These are phyloP conservation scores for Antedon mediterranea DNA, from an alignment of 53 echinoderm and acorn worm species.

Conservation along the genomic window DNA sequence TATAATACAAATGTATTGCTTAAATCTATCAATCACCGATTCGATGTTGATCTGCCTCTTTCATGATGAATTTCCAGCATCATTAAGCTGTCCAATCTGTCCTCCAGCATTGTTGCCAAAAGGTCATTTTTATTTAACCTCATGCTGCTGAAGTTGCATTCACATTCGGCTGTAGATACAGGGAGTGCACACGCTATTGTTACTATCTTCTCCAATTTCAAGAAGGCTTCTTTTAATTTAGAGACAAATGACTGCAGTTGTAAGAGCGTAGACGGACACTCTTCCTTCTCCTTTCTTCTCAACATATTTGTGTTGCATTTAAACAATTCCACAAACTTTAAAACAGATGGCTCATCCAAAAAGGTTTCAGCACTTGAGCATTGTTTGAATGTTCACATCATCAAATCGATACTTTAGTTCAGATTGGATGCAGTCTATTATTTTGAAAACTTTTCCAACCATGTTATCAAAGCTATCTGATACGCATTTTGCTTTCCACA, in stretches of 20 bases:
- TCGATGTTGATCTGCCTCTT: too few species aligned
- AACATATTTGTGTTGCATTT: neutral
- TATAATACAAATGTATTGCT: too few species aligned
- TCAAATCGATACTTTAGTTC: too few species aligned
- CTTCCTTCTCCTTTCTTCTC: neutral
- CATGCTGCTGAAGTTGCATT: slow-evolving; percentile 9
- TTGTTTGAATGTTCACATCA: neutral
- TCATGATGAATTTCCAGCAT: neutral
- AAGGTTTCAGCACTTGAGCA: neutral
- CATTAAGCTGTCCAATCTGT: neutral
- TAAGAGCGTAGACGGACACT: neutral
- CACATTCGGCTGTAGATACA: neutral
- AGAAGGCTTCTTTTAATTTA: neutral
- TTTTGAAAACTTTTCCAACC: too few species aligned
- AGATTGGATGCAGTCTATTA: too few species aligned
- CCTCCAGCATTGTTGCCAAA: neutral
- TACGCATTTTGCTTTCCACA: neutral
- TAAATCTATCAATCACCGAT: too few species aligned
- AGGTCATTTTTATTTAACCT: slow-evolving; percentile 1
- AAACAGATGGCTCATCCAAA: neutral
- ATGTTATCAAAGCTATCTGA: neutral
- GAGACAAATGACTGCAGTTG: neutral
- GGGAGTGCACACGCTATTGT: neutral
- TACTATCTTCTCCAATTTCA: neutral
- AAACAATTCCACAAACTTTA: neutral